Evolutionary conservation across 2,113 vertebrate genomes (phyloP).

Genomic region (Caretta caretta): DNA sequence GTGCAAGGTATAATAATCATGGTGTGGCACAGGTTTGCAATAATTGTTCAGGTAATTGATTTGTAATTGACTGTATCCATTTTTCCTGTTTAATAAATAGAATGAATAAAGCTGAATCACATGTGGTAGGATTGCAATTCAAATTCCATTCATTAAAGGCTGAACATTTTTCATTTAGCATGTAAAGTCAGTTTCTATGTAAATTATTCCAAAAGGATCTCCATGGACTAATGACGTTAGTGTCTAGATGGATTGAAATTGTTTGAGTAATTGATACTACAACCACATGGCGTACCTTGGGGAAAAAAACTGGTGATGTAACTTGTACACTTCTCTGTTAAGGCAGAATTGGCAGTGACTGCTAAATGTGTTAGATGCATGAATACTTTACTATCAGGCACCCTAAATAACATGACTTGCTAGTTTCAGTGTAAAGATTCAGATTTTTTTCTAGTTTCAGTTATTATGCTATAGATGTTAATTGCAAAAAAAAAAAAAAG

Average conservation of each 20-base stretch:
- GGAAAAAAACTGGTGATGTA: background rate
- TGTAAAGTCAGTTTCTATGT: slow-evolving; percentile 72
- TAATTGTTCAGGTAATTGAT: slow-evolving; percentile 81
- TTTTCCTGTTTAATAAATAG: slow-evolving; percentile 85
- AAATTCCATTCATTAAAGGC: slow-evolving; percentile 49
- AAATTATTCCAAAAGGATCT: slow-evolving; percentile 78
- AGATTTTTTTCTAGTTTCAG: background rate
- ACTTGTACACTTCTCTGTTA: background rate
- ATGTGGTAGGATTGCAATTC: slow-evolving; percentile 70
- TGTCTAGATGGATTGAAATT: slow-evolving; percentile 82
- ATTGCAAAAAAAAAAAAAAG: background rate
- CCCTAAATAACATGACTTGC: background rate
- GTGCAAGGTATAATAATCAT: background rate
- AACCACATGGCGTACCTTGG: background rate
- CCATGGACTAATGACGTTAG: slow-evolving; percentile 85
- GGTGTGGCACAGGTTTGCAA: slow-evolving; percentile 31
- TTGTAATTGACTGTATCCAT: slow-evolving; percentile 83
- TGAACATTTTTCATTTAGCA: slow-evolving; percentile 65
- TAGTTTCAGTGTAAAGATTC: slow-evolving; percentile 38
- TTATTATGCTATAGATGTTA: background rate
- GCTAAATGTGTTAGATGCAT: background rate
- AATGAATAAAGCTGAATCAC: slow-evolving; percentile 69
- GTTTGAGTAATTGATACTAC: slow-evolving; percentile 82
- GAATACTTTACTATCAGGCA: slow-evolving; percentile 10
- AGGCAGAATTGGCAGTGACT: background rate